Evolutionary conservation across 2,888 invertebrate genomes (phyloP).

Genomic region (Heteropelma amictum): DNA sequence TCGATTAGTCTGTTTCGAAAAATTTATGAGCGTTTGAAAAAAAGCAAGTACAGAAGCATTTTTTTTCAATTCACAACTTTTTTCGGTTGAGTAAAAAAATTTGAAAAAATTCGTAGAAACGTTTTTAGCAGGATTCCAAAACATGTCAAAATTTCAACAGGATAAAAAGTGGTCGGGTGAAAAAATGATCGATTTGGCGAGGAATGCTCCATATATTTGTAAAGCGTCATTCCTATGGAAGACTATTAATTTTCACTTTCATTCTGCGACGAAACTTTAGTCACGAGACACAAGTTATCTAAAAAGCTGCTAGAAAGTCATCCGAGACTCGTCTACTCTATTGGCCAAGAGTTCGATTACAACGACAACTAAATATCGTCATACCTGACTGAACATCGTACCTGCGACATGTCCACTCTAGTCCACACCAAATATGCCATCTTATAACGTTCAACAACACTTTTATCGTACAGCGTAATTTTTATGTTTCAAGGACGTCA

Average conservation of each 20-base stretch:
- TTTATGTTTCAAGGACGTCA: neutral
- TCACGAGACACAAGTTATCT: slow-evolving; percentile 6
- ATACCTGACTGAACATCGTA: neutral
- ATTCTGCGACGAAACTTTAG: slow-evolving; percentile 17
- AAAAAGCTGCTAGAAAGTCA: slow-evolving; percentile 40
- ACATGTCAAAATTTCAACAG: too few species aligned
- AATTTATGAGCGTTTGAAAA: too few species aligned
- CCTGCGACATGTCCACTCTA: neutral
- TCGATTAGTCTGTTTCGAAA: too few species aligned
- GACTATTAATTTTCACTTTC: slow-evolving; percentile 27
- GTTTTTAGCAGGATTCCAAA: too few species aligned
- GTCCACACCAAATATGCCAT: neutral
- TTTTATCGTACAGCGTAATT: neutral
- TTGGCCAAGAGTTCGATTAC: slow-evolving; percentile 20
- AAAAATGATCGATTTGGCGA: too few species aligned
- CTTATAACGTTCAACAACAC: neutral
- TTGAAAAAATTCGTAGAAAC: too few species aligned
- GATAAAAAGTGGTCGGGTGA: too few species aligned
- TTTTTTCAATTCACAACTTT: too few species aligned
- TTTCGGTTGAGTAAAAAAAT: too few species aligned
- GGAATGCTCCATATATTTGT: neutral
- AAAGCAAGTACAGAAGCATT: too few species aligned
- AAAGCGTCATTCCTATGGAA: neutral
- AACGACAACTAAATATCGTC: slow-evolving; percentile 9
- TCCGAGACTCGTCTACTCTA: slow-evolving; percentile 15